These are phyloP conservation scores for Drosophila santomea DNA, from an alignment of 1,140 invertebrate species.

Conservation along the genomic window DNA sequence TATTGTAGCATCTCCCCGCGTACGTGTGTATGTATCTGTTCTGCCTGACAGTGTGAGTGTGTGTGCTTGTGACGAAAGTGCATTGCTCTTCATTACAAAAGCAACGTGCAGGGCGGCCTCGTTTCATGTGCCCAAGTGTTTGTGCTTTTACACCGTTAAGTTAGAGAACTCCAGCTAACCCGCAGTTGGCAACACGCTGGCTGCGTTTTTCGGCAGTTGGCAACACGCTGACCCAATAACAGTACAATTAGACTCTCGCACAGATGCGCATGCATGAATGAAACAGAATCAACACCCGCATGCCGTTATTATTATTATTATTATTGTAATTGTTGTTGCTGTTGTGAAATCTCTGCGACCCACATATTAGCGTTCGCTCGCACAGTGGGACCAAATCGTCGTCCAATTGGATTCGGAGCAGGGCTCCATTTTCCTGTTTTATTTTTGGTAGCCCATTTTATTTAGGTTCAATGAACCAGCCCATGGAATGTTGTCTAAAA, in stretches of 20 bases:
- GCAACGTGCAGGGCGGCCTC: slow-evolving; percentile 67
- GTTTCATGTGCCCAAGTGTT: slow-evolving; percentile 48
- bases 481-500: slow-evolving; percentile 40
- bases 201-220: slow-evolving; percentile 61
- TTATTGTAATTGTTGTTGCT: slow-evolving; percentile 11
- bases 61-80: slow-evolving; percentile 54
- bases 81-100: slow-evolving; percentile 73
- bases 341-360: slow-evolving; percentile 67
- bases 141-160: slow-evolving; percentile 64
- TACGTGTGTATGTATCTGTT: slow-evolving; percentile 44
- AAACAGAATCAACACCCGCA: slow-evolving; percentile 51
- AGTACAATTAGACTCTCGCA: slow-evolving; percentile 25
- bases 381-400: slow-evolving; percentile 28
- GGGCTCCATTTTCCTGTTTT: slow-evolving; percentile 38
- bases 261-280: slow-evolving; percentile 56
- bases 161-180: slow-evolving; percentile 29
- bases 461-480: slow-evolving; percentile 71
- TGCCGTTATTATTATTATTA: slow-evolving; percentile 49
- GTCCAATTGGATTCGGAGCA: slow-evolving; percentile 20
- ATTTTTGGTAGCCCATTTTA: slow-evolving; percentile 53
- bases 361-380: slow-evolving; percentile 46
- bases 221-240: slow-evolving; percentile 79
- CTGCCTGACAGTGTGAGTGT: slow-evolving; percentile 11
- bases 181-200: slow-evolving; percentile 72
- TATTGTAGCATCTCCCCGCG: slow-evolving; percentile 47